Percentiles rank a stretch among this genome's conserved stretches.
Conservation (phyloP, 2,888 invertebrate species). For the Rotaria macrura region DNA sequence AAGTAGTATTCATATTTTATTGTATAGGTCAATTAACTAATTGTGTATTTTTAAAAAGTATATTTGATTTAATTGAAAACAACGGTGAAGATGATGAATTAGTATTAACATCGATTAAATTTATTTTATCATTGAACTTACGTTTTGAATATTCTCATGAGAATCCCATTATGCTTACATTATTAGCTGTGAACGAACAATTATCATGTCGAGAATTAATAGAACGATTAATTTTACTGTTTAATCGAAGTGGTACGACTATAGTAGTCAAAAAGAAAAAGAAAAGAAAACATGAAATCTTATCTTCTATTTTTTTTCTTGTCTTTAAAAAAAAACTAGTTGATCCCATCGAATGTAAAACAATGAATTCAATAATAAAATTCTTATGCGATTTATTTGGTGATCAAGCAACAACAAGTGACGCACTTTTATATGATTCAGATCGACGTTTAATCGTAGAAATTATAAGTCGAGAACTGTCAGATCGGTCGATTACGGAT, state of each 20-base stretch:
- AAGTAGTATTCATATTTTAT: not conserved
- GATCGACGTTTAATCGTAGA: conserved; percentile 18
- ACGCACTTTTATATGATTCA: not conserved
- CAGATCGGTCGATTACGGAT: not conserved
- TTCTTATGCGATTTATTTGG: not conserved
- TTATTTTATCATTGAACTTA: not conserved
- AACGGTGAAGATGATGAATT: conserved; percentile 7
- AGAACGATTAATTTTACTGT: not conserved
- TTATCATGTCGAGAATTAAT: not conserved
- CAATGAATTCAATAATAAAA: not conserved
- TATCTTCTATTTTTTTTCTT: not conserved
- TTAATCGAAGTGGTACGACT: not conserved
- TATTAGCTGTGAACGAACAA: not conserved
- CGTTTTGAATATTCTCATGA: not conserved
- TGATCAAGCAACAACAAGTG: conserved; percentile 1
- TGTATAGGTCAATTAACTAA: not conserved
- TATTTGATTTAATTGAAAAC: not conserved
- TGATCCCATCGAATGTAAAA: not conserved
- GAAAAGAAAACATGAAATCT: too few species aligned
- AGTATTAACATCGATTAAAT: not conserved
- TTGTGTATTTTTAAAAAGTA: not conserved
- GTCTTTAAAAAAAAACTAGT: not conserved
- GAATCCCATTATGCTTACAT: not conserved
- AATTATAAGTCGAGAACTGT: not conserved
- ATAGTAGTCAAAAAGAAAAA: too few species aligned